Evolutionary conservation across 2,797 vertebrate genomes (phyloP), one percentile per base, ranked within the genome.

Genomic region (Netta rufina): DNA sequence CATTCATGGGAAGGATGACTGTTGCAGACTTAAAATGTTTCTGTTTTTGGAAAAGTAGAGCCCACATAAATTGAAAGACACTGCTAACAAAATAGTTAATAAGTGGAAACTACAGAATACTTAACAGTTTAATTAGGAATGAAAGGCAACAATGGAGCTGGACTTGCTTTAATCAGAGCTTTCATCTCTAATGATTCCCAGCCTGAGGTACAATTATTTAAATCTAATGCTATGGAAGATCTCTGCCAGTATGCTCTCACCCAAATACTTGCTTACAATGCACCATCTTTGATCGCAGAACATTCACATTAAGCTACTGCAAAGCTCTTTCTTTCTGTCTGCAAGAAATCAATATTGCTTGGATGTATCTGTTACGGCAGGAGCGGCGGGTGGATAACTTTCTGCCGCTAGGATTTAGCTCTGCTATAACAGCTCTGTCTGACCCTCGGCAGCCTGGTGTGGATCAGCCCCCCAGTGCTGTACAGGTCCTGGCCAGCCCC

Each of bases 171-270:
- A 95, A 96, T 96, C 92, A 91, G 65, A 88, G 81, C 93, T 94
- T 97, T 96, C 92, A 86, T 95, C 95, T 95, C 88, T 95, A 95
- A 89, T 93, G 93, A 85, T 91, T 87, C 93, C 64, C 72, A 70
- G 96, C 77, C 11, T 96, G 94, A 87, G 93, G 73, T 89, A 62
- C 73, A 80, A 57, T 92, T 82, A 90, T 86, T 93, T 89, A 67
- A 76, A 39, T 83, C 25, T 62, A 36, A 3, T 54, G 54, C 84
- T 57, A 2, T 60, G 69, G 92, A 92, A 64, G 36, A 83, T 75
- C 78, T 77, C 69, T 92, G 70, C 86, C 88, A 84, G 51, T 65
- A 43, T 33, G 64, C 38, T 61, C 72, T 36, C 57, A 43, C 75
- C 93, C 69, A 77, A 66, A 66, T 71, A 66, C 92, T 89, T 86